A percentile compares a stretch with the other conserved stretches of the same genome.
phyloP scores from a whole-genome alignment of 2,888 invertebrate genomes.

The Drosophila meridionalis region DNA sequence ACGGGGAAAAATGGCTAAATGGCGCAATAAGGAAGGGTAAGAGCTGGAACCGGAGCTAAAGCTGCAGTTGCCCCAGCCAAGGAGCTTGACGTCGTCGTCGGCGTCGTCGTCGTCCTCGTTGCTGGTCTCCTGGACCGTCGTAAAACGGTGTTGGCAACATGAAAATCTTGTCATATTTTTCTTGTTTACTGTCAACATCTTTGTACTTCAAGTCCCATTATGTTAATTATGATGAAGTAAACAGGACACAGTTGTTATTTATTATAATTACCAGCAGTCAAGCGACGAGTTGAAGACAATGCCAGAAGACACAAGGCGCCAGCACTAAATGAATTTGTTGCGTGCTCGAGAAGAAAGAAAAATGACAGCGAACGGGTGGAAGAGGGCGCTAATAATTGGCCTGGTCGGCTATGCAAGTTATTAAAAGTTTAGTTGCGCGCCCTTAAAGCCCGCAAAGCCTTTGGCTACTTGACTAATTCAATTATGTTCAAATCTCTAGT shows the following conservation, averaged over 20 bases:
- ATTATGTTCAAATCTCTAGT: conserved; percentile 22
- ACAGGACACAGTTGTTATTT: conserved; percentile 81
- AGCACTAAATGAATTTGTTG: conserved; percentile 70
- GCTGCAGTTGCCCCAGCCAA: conserved; percentile 35
- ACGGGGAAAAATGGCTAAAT: conserved; percentile 63
- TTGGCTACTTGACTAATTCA: conserved; percentile 32
- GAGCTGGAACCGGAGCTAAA: conserved; percentile 8
- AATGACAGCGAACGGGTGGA: neutral
- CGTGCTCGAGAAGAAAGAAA: conserved; percentile 18
- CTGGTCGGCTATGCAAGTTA: conserved; percentile 17
- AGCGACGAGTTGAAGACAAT: conserved; percentile 58
- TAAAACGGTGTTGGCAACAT: conserved; percentile 70
- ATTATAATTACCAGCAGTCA: conserved; percentile 80
- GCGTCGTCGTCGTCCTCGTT: conserved; percentile 4
- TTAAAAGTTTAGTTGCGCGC: conserved; percentile 16
- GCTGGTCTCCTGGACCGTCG: conserved; percentile 43
- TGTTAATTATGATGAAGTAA: conserved; percentile 81
- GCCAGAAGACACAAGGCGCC: conserved; percentile 54
- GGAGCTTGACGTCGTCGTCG: conserved; percentile 53
- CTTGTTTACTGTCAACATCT: conserved; percentile 81
- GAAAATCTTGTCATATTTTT: conserved; percentile 81
- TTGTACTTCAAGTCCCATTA: conserved; percentile 80
- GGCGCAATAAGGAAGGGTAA: conserved; percentile 22
- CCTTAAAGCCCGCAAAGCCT: conserved; percentile 18
- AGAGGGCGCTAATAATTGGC: conserved; percentile 34